Percentiles rank a stretch among this genome's conserved stretches.
phyloP scores from a whole-genome alignment of 1,140 invertebrate species.

The Centruroides sculpturatus region DNA sequence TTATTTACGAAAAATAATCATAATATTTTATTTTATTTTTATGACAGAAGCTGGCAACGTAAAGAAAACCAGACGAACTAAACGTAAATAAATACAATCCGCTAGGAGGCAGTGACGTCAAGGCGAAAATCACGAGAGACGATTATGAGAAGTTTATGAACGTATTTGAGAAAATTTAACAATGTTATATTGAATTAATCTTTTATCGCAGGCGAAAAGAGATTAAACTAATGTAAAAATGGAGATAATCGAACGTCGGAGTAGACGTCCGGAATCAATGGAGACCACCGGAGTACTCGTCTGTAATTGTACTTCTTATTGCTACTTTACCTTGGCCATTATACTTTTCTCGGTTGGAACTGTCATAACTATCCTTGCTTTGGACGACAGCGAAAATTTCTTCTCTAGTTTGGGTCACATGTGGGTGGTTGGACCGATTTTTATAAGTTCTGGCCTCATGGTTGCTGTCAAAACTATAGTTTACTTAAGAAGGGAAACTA shows the following conservation, averaged over 20 bases:
- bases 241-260: constrained; percentile 3
- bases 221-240: too few species aligned
- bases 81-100: too few species aligned
- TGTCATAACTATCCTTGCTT: constrained; percentile 44
- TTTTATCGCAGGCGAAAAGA: too few species aligned
- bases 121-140: too few species aligned
- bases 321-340: constrained; percentile 45
- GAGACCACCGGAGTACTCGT: constrained; percentile 10
- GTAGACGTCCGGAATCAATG: background rate
- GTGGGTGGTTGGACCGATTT: constrained; percentile 51
- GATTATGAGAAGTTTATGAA: too few species aligned
- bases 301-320: constrained; percentile 49
- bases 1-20: too few species aligned
- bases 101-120: too few species aligned
- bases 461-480: constrained; percentile 49
- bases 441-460: constrained; percentile 50
- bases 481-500: constrained; percentile 45
- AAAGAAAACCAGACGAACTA: too few species aligned
- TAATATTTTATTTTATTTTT: too few species aligned
- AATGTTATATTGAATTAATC: too few species aligned
- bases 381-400: constrained; percentile 42
- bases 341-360: constrained; percentile 46
- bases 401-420: constrained; percentile 44
- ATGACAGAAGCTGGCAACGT: too few species aligned
- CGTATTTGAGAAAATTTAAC: too few species aligned